Percentiles rank a stretch among this genome's conserved stretches.
Conservation (phyloP, 1,140 invertebrate species). For the Cataglyphis hispanica region DNA sequence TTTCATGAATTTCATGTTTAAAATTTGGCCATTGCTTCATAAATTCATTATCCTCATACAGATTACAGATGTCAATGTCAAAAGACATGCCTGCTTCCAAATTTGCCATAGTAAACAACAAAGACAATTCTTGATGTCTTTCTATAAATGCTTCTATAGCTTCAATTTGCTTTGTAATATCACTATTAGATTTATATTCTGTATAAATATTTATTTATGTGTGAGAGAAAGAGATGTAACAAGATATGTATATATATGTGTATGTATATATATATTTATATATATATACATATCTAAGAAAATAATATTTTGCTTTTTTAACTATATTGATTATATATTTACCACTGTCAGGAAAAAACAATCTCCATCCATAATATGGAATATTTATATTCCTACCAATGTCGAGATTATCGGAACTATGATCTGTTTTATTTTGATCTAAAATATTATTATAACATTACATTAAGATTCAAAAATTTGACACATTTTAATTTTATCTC, state of each 20-base stretch:
- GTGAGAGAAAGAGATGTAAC: not conserved
- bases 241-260: not conserved
- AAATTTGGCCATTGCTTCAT: conserved; percentile 88
- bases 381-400: too few relatives aligned
- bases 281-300: not conserved
- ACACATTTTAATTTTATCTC: not conserved
- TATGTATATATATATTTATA: too few relatives aligned
- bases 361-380: too few relatives aligned
- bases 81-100: conserved; percentile 89
- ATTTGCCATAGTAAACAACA: conserved; percentile 87
- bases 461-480: not conserved
- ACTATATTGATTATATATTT: conserved; percentile 54
- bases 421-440: conserved; percentile 74
- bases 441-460: not conserved
- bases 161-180: conserved; percentile 86
- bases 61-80: conserved; percentile 89
- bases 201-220: conserved; percentile 65
- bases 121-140: conserved; percentile 84
- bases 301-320: conserved; percentile 33
- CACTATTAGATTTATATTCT: conserved; percentile 86
- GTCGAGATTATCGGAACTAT: too few relatives aligned
- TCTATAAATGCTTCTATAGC: conserved; percentile 87
- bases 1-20: conserved; percentile 89
- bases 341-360: conserved; percentile 81
- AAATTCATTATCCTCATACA: conserved; percentile 89